Conservation (phyloP, 2,797 vertebrate species). For the Graptemys geographica region DNA sequence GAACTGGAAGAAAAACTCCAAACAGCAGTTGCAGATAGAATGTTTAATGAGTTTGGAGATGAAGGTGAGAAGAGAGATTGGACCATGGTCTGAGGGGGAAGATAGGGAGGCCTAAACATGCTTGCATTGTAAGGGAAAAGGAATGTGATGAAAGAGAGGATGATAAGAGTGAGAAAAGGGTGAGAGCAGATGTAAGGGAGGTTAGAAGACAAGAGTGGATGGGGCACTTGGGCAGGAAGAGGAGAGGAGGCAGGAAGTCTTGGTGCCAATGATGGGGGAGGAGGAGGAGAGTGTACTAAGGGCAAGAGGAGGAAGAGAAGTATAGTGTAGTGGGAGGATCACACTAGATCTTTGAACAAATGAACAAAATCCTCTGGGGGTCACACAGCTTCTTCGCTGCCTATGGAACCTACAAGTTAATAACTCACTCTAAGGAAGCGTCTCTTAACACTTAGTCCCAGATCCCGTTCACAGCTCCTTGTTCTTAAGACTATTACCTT, state of each 20-base stretch:
- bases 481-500: neutral
- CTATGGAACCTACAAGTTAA: neutral
- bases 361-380: neutral
- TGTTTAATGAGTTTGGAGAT: neutral
- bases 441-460: neutral
- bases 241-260: neutral
- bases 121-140: neutral
- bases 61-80: neutral
- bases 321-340: neutral
- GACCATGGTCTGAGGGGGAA: neutral
- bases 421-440: neutral
- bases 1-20: neutral
- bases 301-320: neutral
- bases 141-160: too few relatives aligned
- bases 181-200: accelerated
- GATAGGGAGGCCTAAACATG: neutral
- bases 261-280: neutral
- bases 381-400: neutral
- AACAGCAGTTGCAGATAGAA: neutral
- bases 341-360: neutral
- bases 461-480: neutral
- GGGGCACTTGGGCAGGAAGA: accelerated
- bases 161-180: accelerated
- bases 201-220: accelerated
- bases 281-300: neutral